Evolutionary conservation across 2,113 vertebrate genomes (phyloP).

Genomic region (Taxidea taxus): DNA sequence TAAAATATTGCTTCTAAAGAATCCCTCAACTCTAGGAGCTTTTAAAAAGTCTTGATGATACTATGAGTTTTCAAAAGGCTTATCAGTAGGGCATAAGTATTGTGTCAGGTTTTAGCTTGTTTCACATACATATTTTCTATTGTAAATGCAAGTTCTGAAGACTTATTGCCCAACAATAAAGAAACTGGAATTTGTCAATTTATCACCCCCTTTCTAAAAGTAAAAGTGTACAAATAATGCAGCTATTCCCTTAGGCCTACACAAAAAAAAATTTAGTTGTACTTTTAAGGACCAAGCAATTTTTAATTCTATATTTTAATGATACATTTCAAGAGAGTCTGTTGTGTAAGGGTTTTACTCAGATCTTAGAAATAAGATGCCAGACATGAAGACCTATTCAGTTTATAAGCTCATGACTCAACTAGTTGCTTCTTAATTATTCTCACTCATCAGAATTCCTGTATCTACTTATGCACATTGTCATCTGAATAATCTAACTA

Average conservation of each 20-base stretch:
- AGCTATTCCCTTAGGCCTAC: background rate
- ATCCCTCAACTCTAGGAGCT: background rate
- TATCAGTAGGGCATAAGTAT: background rate
- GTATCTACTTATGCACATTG: background rate
- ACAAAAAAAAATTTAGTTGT: background rate
- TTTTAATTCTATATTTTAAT: slow-evolving; percentile 36
- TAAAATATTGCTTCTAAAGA: background rate
- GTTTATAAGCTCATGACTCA: background rate
- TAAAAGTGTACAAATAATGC: background rate
- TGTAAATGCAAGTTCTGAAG: background rate
- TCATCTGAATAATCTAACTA: background rate
- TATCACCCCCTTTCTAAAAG: background rate
- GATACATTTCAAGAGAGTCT: background rate
- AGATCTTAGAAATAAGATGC: slow-evolving; percentile 14
- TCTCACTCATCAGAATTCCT: background rate
- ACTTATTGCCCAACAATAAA: background rate
- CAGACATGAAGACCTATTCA: background rate
- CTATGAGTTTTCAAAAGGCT: background rate
- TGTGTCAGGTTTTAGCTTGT: background rate
- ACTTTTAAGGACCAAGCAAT: background rate
- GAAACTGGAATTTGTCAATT: background rate
- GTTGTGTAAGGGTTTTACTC: background rate
- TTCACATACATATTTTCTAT: background rate
- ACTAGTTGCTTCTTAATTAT: slow-evolving; percentile 18
- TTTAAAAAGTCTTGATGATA: background rate